Base-by-base conservation (phyloP, 2,113 vertebrate species). In the Microcebus lehilahytsara region DNA sequence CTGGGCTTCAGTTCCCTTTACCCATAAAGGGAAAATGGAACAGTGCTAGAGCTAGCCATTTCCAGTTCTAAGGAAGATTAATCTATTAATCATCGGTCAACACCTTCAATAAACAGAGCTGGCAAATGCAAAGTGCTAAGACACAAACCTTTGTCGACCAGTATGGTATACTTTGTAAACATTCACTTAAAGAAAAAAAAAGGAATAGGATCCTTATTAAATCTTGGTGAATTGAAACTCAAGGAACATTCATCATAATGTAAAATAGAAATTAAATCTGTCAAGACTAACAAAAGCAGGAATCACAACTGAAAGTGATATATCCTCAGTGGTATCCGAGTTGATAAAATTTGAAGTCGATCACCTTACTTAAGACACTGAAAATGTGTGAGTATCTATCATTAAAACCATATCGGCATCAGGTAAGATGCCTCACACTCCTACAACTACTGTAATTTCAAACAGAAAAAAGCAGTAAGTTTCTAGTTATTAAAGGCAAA, bases 331-430 rank as follows among this genome's bases (percentile, higher is more conserved):
- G 46, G 89, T 86, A 91, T 96, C 56, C 37, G 78, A 91, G 40
- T n/a, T 94, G 85, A 22, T 95, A 95, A 94, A 93, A 94, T 90
- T 81, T 85, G 83, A 93, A 98, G 71, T 93, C 66, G 94, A 81
- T 81, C 80, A 91, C 60, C 46, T 95, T 81, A 80, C 27, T 37
- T 83, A 94, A 95, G 72, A 92, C 23, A 85, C 7, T 85, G 25
- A 86, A 96, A 96, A 93, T 80, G 32, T 77, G 62, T 12, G 9
- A 66, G 17, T 42, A 92, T 46, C 71, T 95, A 37, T 81, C 80
- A 93, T 86, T 80, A 95, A 85, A 96, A 80, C 66, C 37, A 84
- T 34, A 92, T 83, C 71, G 86, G 88, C 23, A 92, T 78, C 71
- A 92, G 23, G 53, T 85, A 93, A 85, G 58, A 91, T 78, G 67